Percentiles rank a stretch among this genome's conserved stretches.
Conservation (phyloP, 2,113 vertebrate species). For the Malaclemys terrapin region DNA sequence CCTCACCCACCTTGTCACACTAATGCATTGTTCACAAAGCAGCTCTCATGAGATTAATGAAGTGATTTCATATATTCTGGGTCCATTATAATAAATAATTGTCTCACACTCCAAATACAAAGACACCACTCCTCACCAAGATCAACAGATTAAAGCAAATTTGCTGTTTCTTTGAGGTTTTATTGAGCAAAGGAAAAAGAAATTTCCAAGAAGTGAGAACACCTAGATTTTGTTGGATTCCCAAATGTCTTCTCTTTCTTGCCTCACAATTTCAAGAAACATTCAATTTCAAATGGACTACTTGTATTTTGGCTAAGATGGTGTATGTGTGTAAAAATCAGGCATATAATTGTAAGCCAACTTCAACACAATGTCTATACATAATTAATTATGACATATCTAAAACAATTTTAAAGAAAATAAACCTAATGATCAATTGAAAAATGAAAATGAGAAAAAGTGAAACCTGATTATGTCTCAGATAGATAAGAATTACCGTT, state of each 20-base stretch:
- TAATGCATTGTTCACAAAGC: background rate
- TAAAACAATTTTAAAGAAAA: background rate
- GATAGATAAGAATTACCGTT: background rate
- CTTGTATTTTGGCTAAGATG: background rate
- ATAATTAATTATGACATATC: background rate
- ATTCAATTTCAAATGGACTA: background rate
- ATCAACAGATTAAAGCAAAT: background rate
- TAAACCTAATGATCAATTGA: background rate
- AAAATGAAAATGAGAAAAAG: too few species aligned
- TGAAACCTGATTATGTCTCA: background rate
- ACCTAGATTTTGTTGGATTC: background rate
- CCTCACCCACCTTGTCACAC: background rate
- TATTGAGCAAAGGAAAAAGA: background rate
- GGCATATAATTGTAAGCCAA: background rate
- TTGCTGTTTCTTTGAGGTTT: background rate
- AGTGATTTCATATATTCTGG: background rate
- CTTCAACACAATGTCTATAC: too few species aligned
- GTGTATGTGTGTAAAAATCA: background rate
- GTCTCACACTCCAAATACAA: background rate
- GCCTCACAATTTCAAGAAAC: background rate
- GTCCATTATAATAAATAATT: background rate
- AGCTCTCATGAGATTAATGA: background rate
- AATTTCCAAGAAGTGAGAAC: background rate
- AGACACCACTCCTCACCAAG: background rate
- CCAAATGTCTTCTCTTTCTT: background rate